phyloP scores from a whole-genome alignment of 2,113 vertebrate genomes.

The Amblyornis subalaris region DNA sequence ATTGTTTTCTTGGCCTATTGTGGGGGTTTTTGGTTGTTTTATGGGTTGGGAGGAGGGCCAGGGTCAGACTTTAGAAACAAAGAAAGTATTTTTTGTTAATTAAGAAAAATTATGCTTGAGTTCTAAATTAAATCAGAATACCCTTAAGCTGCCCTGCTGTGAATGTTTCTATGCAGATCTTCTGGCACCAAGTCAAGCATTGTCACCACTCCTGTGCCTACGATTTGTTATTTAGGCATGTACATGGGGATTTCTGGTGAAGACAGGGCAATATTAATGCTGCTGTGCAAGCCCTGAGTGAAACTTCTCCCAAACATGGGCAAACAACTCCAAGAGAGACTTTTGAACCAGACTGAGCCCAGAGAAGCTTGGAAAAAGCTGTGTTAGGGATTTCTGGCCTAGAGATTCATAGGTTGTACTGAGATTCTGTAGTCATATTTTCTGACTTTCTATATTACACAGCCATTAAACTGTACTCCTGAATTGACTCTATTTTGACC shows the following conservation, averaged over 20 bases:
- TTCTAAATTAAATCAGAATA: conserved; percentile 42
- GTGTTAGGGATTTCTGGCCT: background rate
- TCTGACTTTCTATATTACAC: background rate
- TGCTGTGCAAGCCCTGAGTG: background rate
- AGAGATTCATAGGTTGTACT: background rate
- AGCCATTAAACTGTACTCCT: background rate
- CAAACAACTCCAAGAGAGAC: background rate
- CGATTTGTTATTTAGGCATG: conserved; percentile 15
- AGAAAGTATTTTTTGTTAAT: conserved; percentile 21
- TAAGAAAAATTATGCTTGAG: conserved; percentile 28
- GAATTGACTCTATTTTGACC: background rate
- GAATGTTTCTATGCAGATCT: background rate
- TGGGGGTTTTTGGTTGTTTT: background rate
- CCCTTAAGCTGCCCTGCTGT: conserved; percentile 31
- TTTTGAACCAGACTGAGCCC: background rate
- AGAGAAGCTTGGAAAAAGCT: background rate
- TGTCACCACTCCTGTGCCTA: conserved; percentile 42
- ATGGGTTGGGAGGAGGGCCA: background rate
- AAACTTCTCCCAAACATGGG: conserved; percentile 45
- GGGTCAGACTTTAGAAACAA: background rate
- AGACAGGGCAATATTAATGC: conserved; percentile 52
- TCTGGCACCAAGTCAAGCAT: background rate
- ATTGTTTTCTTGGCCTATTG: background rate
- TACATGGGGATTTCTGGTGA: conserved; percentile 14
- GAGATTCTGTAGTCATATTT: background rate